Conservation (phyloP, 2,113 vertebrate genomes). For the Scortum barcoo region DNA sequence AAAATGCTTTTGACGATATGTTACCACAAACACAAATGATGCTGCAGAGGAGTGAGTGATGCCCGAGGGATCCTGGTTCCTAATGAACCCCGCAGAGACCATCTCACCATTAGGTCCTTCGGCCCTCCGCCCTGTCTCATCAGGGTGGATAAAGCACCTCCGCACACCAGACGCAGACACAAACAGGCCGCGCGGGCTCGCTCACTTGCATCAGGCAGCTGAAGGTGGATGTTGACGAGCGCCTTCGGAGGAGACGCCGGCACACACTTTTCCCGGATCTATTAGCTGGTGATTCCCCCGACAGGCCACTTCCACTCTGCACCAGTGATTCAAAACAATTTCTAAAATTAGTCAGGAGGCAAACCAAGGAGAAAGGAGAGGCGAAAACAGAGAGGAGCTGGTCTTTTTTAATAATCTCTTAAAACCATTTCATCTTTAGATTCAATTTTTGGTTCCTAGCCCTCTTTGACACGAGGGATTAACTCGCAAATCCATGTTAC, state of each 20-base stretch:
- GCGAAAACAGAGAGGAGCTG: neutral
- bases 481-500: conserved; percentile 20
- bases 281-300: conserved; percentile 56
- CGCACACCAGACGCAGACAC: neutral
- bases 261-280: conserved; percentile 45
- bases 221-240: conserved; percentile 51
- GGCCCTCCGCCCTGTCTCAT: conserved; percentile 43
- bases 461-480: conserved; percentile 26
- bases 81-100: conserved; percentile 78
- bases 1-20: conserved; percentile 27
- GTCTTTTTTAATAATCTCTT: conserved; percentile 29
- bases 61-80: conserved; percentile 37
- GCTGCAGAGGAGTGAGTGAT: conserved; percentile 36
- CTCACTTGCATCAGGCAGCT: conserved; percentile 19
- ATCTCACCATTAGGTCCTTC: conserved; percentile 22
- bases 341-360: conserved; percentile 26
- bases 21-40: conserved; percentile 60
- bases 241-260: conserved; percentile 52
- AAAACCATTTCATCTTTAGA: conserved; percentile 17
- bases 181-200: conserved; percentile 21
- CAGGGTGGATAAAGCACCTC: conserved; percentile 55
- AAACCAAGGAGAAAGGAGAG: conserved; percentile 14
- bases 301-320: conserved; percentile 31
- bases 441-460: neutral
- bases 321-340: conserved; percentile 43